Percentiles rank a stretch among this genome's conserved stretches.
Conservation (phyloP, 2,113 vertebrate species). For the Martes martes region DNA sequence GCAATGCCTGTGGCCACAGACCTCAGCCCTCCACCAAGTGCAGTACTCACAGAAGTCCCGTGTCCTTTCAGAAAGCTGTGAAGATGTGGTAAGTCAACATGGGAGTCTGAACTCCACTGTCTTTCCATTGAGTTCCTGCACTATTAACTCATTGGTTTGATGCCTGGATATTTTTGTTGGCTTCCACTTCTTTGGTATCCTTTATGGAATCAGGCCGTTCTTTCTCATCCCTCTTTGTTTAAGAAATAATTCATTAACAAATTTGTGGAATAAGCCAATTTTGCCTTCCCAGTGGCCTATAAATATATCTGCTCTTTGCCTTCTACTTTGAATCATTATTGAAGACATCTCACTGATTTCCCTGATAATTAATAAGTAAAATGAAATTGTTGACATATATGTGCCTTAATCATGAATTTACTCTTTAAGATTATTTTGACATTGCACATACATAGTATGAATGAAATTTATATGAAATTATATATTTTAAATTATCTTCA, state of each 20-base stretch:
- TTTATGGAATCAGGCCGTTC: not conserved
- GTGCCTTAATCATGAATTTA: not conserved
- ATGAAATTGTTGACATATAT: not conserved
- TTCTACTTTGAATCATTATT: not conserved
- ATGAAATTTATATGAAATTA: not conserved
- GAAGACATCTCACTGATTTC: not conserved
- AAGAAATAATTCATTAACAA: not conserved
- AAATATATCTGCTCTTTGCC: not conserved
- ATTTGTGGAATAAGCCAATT: not conserved
- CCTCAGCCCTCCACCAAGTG: fast-evolving
- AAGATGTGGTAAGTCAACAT: not conserved
- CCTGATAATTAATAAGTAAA: not conserved
- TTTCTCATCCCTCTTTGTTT: not conserved
- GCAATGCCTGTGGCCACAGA: fast-evolving
- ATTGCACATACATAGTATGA: not conserved
- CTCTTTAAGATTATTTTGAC: not conserved
- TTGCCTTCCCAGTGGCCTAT: not conserved
- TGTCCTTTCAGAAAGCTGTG: not conserved
- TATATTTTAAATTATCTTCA: not conserved
- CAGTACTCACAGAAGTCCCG: not conserved
- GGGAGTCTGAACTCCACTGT: not conserved
- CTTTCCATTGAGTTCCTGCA: not conserved
- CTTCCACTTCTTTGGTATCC: not conserved
- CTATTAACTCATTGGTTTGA: not conserved
- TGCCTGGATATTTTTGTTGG: not conserved